Evolutionary conservation across 2,888 invertebrate species (phyloP).

Genomic region (Lasioglossum lativentre): DNA sequence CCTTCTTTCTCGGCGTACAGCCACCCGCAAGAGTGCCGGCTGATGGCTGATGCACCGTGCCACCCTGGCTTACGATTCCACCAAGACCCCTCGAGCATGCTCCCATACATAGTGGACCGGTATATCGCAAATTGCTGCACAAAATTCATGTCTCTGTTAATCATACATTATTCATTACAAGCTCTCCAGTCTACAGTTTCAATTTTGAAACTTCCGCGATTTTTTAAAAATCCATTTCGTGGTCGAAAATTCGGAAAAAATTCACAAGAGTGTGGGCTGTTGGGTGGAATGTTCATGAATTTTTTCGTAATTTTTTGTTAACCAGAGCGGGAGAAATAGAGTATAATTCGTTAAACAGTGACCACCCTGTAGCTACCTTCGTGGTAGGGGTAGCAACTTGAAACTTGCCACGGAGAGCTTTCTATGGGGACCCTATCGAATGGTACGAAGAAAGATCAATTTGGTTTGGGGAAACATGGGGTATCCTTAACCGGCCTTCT

Average conservation of each 20-base stretch:
- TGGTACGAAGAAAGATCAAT: background rate
- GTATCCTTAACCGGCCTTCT: no score
- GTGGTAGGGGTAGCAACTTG: no score
- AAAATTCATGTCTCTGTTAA: background rate
- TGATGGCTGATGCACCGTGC: constrained; percentile 41
- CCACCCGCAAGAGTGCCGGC: constrained; percentile 78
- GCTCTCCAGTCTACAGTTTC: no score
- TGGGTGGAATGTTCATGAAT: background rate
- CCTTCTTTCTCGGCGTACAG: constrained; percentile 81
- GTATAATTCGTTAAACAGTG: no score
- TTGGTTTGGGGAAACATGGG: background rate
- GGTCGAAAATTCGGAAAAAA: background rate
- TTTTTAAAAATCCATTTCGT: background rate
- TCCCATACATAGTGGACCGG: background rate
- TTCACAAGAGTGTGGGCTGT: background rate
- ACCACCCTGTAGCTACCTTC: no score
- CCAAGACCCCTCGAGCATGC: background rate
- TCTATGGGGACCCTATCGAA: background rate
- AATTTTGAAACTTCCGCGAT: background rate
- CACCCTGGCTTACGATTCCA: constrained; percentile 54
- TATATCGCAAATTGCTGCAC: background rate
- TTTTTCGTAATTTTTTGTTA: background rate
- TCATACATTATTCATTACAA: no score
- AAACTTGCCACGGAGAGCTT: no score
- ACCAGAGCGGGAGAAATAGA: background rate